Conservation (phyloP, 2,797 vertebrate genomes). For the Synanceia verrucosa region DNA sequence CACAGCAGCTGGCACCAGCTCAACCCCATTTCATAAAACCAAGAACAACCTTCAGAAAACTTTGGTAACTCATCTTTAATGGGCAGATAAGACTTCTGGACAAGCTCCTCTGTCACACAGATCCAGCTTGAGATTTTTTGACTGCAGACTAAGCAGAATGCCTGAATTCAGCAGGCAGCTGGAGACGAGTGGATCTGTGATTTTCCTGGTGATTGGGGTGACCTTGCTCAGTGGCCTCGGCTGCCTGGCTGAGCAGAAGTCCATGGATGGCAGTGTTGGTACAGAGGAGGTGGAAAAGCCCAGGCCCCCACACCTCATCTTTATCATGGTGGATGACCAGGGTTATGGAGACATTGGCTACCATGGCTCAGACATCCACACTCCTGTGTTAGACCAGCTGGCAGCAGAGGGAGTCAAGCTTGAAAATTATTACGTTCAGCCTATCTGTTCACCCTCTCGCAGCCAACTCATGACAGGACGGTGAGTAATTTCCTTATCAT, state of each 20-base stretch:
- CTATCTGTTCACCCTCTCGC: constrained; percentile 94
- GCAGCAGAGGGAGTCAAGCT: constrained; percentile 92
- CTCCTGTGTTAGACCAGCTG: constrained; percentile 88
- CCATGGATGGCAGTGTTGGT: constrained; percentile 34
- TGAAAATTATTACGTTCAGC: constrained; percentile 97
- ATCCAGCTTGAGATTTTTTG: constrained; percentile 16
- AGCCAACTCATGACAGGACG: constrained; percentile 95
- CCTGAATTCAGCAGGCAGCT: constrained; percentile 9
- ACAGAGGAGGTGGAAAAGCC: background rate
- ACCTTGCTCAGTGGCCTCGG: constrained; percentile 78
- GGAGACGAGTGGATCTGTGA: constrained; percentile 68
- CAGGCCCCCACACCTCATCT: constrained; percentile 88
- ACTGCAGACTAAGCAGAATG: constrained; percentile 20
- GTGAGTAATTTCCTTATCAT: constrained; percentile 80
- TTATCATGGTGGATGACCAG: constrained; percentile 95
- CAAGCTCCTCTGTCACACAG: constrained; percentile 12
- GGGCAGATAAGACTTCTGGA: constrained; percentile 36
- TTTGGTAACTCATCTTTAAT: constrained; percentile 12
- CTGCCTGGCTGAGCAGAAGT: constrained; percentile 64
- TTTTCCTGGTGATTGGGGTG: constrained; percentile 76
- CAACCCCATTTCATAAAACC: constrained; percentile 26
- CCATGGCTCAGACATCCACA: constrained; percentile 93
- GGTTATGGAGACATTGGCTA: constrained; percentile 94
- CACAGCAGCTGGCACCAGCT: constrained; percentile 30
- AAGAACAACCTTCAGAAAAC: constrained; percentile 29